Base-by-base conservation (phyloP, 2,113 vertebrate species). In the Strix uralensis region DNA sequence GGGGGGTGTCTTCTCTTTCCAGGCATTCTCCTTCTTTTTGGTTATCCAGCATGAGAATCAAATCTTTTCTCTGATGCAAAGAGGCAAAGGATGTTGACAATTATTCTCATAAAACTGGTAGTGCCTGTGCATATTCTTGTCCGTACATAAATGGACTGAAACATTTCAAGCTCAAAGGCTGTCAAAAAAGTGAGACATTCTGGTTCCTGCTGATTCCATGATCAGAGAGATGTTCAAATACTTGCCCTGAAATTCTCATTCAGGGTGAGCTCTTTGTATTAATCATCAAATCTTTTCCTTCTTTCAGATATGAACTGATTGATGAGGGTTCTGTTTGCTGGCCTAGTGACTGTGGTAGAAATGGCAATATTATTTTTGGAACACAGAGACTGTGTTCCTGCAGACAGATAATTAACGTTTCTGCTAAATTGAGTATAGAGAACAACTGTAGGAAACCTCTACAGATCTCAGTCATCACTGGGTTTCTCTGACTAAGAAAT, bases 401-500 rank as follows among this genome's bases (percentile, higher is more conserved):
- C 59, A 95, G 92, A 83, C 38, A 97, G 83, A 90, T 94, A 97
- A 96, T 94, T 90, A 66, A 97, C 92, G 47, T 81, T 97, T 69
- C 62, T 94, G 86, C 88, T 97, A 85, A 91, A 97, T 57, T 25
- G 9, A 94, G 34, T 46, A 92, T 17, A 94, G 72, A 86, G 70
- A 90, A 75, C 89, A 94, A 92, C 59, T 51, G 89, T 11, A 95
- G 84, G 87, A 82, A 86, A 90, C 32, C 18, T 81, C 80, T 59
- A 34, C 10, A 55, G 59, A 87, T 40, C 90, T 96, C 85, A 83
- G n/a, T 47, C 58, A 84, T 34, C 81, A 63, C 12, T 69, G 59
- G 57, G 61, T 83, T 94, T 92, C 62, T 88, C 92, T 82, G 51
- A 69, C 47, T 74, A 49, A 77, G 30, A 40, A 86, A 93, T 71